Evolutionary conservation across 2,113 vertebrate species (phyloP), one percentile per base, ranked within the genome.

Genomic region (Hystrix cristata): DNA sequence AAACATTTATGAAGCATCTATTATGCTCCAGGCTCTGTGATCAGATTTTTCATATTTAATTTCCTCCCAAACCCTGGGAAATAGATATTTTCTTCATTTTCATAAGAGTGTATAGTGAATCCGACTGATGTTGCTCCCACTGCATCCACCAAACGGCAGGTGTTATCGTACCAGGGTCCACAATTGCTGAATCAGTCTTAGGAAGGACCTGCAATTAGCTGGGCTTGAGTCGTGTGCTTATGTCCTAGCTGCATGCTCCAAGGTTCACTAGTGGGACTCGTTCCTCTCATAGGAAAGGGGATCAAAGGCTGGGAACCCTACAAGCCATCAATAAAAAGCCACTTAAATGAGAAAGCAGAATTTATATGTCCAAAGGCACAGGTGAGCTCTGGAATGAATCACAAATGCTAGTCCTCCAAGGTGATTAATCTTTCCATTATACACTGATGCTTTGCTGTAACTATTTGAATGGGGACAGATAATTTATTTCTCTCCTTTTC

Each of bases 81-180:
- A 94, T 81, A 86, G 51, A 16, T 29, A 91, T 85, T 87, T 25
- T 96, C 55, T 87, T 84, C 23, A 79, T 93, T 93, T 95, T 91
- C 38, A 91, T 43, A 78, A 89, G 25, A 91, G 51, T 69, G 12
- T 76, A 67, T 51, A 19, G 14, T 57, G 55, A 96, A 71, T 18
- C 81, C 53, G 31, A 79, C 21, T 64, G 19, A 59, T 89, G 15
- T 27, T 62, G n/a, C 43, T 65, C 8, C 27, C 71, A 62, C 1
- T 76, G 85, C 19, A 90, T 7, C 3, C 38, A 51, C 48, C 13
- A 92, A 51, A 90, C 38, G 3, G 82, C n/a, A 64, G 53, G 1
- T 89, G 74, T 8, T 43, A 60, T 64, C 74, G 27, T 78, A 53
- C 23, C 72, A 92, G 74, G 78, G 59, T 65, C 12, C 64, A 53